Evolutionary conservation across 2,888 invertebrate genomes (phyloP).

Genomic region (Drosophila rellima): DNA sequence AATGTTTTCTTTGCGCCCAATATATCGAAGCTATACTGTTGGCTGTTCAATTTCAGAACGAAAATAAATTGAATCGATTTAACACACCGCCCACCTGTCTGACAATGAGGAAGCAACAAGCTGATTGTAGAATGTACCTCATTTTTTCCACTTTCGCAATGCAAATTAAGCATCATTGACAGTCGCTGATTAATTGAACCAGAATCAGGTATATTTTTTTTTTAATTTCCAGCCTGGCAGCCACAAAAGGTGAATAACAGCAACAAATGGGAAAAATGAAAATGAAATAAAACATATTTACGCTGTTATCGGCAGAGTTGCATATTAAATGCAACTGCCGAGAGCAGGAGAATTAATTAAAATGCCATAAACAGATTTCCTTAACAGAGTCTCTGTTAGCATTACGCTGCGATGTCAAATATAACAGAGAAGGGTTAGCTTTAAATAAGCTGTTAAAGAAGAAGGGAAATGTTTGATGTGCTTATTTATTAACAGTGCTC

Average conservation of each 20-base stretch:
- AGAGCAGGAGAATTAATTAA: slow-evolving; percentile 60
- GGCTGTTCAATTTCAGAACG: not conserved
- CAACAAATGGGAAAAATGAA: slow-evolving; percentile 35
- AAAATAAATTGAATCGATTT: slow-evolving; percentile 23
- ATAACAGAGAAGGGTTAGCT: slow-evolving; percentile 15
- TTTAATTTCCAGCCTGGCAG: slow-evolving; percentile 59
- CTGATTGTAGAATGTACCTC: slow-evolving; percentile 12
- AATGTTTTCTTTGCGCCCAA: not conserved
- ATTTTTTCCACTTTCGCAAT: slow-evolving; percentile 20
- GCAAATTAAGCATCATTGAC: slow-evolving; percentile 75
- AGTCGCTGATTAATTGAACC: slow-evolving; percentile 75
- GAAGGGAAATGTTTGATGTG: not conserved
- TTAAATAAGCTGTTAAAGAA: not conserved
- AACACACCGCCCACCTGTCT: slow-evolving; percentile 22
- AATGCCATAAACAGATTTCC: slow-evolving; percentile 36
- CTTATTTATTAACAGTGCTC: slow-evolving; percentile 4
- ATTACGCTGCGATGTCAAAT: not conserved
- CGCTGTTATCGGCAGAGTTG: slow-evolving; percentile 26
- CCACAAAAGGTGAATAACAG: slow-evolving; percentile 4
- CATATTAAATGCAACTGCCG: slow-evolving; percentile 67
- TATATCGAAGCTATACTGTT: slow-evolving; percentile 4
- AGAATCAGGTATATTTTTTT: slow-evolving; percentile 55
- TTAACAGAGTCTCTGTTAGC: slow-evolving; percentile 23
- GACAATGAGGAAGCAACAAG: slow-evolving; percentile 47
- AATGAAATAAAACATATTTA: slow-evolving; percentile 50